phyloP scores from a whole-genome alignment of 2,113 vertebrate genomes.

The Tor tambroides region DNA sequence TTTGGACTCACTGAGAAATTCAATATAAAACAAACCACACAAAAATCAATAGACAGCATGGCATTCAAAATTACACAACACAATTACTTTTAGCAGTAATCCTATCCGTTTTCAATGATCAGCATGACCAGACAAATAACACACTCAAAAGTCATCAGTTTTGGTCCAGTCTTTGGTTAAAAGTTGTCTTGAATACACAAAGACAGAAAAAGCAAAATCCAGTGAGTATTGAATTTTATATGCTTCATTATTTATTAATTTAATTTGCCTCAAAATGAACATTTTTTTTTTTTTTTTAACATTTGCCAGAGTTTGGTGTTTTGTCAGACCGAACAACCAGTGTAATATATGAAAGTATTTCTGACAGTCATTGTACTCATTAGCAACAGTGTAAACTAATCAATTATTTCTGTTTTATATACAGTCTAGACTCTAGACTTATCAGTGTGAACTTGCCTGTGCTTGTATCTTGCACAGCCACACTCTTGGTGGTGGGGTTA shows the following conservation, averaged over 20 bases:
- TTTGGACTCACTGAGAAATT: constrained; percentile 67
- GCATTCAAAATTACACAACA: not conserved
- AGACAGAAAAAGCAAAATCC: not conserved
- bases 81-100: not conserved
- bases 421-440: not conserved
- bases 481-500: constrained; percentile 76
- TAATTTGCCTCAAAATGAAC: not conserved
- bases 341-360: not conserved
- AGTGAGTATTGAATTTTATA: not conserved
- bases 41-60: constrained; percentile 18
- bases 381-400: not conserved
- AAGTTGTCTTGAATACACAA: not conserved
- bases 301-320: too few species aligned
- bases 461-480: constrained; percentile 73
- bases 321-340: not conserved
- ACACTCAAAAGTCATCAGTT: not conserved
- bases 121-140: not conserved
- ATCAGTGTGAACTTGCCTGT: constrained; percentile 50
- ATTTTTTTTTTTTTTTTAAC: too few species aligned
- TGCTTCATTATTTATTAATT: not conserved
- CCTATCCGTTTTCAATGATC: not conserved
- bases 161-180: not conserved
- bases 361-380: not conserved
- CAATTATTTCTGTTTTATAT: not conserved
- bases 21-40: constrained; percentile 30